These are phyloP conservation scores for Ptilonorhynchus violaceus DNA, from an alignment of 2,113 vertebrate species.

Conservation along the genomic window DNA sequence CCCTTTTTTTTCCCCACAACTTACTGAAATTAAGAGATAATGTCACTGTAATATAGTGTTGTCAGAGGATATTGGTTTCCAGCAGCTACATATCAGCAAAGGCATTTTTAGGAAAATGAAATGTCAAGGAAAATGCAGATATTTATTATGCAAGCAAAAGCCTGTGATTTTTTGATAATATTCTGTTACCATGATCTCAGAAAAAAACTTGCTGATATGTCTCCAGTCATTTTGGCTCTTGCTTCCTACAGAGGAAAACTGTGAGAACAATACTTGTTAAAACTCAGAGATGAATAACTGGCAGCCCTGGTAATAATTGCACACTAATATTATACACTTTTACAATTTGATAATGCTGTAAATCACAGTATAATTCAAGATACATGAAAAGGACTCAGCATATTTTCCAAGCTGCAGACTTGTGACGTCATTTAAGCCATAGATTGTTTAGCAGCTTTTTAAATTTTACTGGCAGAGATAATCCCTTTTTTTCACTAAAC, in stretches of 20 bases:
- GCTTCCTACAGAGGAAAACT: background rate
- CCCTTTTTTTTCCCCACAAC: background rate
- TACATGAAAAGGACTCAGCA: background rate
- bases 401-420: background rate
- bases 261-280: background rate
- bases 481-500: background rate
- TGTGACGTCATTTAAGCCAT: background rate
- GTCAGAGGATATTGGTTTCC: background rate
- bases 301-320: background rate
- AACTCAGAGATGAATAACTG: background rate
- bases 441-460: background rate
- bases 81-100: background rate
- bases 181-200: background rate
- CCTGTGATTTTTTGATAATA: background rate
- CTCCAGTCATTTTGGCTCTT: background rate
- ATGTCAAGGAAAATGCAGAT: slow-evolving; percentile 32
- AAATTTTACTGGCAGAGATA: background rate
- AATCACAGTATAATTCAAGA: background rate
- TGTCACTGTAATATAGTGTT: background rate
- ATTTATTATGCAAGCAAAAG: slow-evolving; percentile 5
- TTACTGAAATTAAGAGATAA: slow-evolving; percentile 37
- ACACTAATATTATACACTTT: background rate
- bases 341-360: background rate
- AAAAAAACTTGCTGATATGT: background rate
- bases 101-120: slow-evolving; percentile 39